Evolutionary conservation across 2,888 invertebrate genomes (phyloP).

Genomic region (Xestobium rufovillosum): DNA sequence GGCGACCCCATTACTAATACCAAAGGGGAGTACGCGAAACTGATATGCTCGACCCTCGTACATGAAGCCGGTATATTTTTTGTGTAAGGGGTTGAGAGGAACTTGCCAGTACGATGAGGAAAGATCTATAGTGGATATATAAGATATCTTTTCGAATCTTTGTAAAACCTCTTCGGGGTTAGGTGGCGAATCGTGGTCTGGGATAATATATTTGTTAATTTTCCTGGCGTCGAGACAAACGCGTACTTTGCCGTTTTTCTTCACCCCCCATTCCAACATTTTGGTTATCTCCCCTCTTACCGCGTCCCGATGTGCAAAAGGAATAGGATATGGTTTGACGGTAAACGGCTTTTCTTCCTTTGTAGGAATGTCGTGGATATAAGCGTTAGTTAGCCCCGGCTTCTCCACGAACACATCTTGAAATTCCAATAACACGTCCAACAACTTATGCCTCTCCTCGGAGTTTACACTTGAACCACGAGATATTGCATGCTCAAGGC

Average conservation of each 20-base stretch:
- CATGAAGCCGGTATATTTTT: conserved; percentile 25
- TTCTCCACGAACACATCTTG: conserved; percentile 12
- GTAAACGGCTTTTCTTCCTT: conserved; percentile 9
- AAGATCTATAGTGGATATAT: conserved; percentile 22
- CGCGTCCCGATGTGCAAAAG: conserved; percentile 10
- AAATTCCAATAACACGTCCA: too few species aligned
- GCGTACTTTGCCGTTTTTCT: conserved; percentile 8
- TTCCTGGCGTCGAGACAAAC: conserved; percentile 12
- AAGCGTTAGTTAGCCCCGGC: conserved; percentile 8
- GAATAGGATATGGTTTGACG: conserved; percentile 14
- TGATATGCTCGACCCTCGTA: conserved; percentile 19
- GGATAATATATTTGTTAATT: not conserved
- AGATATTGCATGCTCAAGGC: too few species aligned
- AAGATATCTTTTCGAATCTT: conserved; percentile 17
- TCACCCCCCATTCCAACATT: conserved; percentile 5
- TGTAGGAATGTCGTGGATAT: conserved; percentile 11
- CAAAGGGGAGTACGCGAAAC: conserved; percentile 21
- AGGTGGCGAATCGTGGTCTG: conserved; percentile 14
- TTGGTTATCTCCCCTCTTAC: conserved; percentile 4
- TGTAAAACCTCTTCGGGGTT: conserved; percentile 20
- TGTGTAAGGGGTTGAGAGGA: conserved; percentile 16
- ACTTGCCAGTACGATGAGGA: conserved; percentile 27
- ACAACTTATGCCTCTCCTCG: too few species aligned
- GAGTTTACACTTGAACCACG: too few species aligned
- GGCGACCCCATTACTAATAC: conserved; percentile 17